Percentiles rank a stretch among this genome's conserved stretches.
phyloP scores from a whole-genome alignment of 2,113 vertebrate species.

The Pycnonotus jocosus region DNA sequence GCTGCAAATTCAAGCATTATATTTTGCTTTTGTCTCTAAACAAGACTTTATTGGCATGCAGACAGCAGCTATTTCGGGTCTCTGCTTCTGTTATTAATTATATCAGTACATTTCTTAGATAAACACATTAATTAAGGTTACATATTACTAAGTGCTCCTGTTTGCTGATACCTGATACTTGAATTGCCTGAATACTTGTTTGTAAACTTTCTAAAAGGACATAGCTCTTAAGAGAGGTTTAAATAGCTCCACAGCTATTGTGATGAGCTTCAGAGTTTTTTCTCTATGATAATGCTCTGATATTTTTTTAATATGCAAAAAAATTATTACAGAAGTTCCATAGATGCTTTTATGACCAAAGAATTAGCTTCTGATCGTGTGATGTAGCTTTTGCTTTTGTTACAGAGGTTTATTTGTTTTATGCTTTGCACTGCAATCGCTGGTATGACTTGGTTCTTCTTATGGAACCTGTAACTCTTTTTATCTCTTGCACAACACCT shows the following conservation, averaged over 20 bases:
- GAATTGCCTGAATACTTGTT: not conserved
- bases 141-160: not conserved
- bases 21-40: not conserved
- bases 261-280: not conserved
- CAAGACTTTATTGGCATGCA: not conserved
- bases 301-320: not conserved
- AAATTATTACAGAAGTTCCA: not conserved
- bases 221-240: not conserved
- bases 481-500: not conserved
- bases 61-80: not conserved
- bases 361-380: not conserved
- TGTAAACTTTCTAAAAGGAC: not conserved
- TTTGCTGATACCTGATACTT: not conserved
- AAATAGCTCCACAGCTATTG: not conserved
- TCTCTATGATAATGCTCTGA: not conserved
- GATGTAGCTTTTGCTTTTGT: not conserved
- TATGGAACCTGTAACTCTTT: not conserved
- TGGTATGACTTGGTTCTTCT: not conserved
- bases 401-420: not conserved
- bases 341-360: not conserved
- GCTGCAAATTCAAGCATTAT: not conserved
- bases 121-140: not conserved
- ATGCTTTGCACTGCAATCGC: not conserved
- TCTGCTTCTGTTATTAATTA: constrained; percentile 6
- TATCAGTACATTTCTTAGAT: not conserved